Evolutionary conservation across 1,140 invertebrate species (phyloP), one percentile per base, ranked within the genome.

Genomic region (Marisa cornuarietis): DNA sequence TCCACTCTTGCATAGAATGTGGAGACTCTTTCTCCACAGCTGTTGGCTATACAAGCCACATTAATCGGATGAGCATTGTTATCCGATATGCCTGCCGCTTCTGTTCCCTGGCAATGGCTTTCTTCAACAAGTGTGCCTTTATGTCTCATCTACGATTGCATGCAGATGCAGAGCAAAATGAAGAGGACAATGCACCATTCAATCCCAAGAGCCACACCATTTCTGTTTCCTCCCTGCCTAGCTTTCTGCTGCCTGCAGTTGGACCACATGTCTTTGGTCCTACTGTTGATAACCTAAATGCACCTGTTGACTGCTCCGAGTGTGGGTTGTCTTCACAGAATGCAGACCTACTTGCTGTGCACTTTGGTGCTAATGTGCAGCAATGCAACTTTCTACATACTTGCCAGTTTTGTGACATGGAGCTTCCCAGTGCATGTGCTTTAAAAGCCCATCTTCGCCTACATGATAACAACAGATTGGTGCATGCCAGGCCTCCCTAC

Each of bases 41-140:
- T 22, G 20, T 18, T 6, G 77, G 65, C 54, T 72, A 78, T 14
- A 61, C 71, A 5, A 31, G 51, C 16, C 80, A 81, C 42, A 71
- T 75, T n/a, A 73, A 76, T 22, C 69, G 80, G 9, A 72, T 76
- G 58, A 78, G 76, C 62, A 75, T 81, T 42, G 71, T 78, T 54
- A 79, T 81, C 26, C 51, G 72, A 49, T 81, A 81, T 49, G 58
- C 71, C 51, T 81, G 80, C 54, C 63, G 63, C 26, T 22, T 49
- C 9, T 81, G 80, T 54, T 75, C 65, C 24, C 26, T 52, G 14
- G 62, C 62, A 16, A 24, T 78, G 42, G 61, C 68, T 24, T 81
- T 81, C 72, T 77, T 72, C 71, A 81, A 81, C 65, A 81, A 81
- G 72, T 81, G 80, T 58, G 58, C 71, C 18, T 75, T 81, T n/a